Evolutionary conservation across 2,888 invertebrate species (phyloP), one percentile per base, ranked within the genome.

Genomic region (Sericinus montela): DNA sequence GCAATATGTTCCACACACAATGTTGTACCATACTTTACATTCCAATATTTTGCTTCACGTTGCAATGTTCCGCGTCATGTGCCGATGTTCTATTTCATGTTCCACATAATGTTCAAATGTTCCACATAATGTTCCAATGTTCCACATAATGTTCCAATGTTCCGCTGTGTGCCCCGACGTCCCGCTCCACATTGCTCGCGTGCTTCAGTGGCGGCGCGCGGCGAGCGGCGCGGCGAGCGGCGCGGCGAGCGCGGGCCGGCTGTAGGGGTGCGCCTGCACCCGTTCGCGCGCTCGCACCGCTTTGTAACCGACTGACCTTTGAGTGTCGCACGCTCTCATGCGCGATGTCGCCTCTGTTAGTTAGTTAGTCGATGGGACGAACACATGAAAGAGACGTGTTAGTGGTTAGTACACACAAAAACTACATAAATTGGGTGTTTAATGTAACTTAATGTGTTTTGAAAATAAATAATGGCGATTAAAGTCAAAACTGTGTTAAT

Each of bases 291-390:
- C 73, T 1, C 85, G 66, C 53, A 84, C 78, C 60, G 86, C 74
- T 82, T 87, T 88, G 54, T 66, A 86, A 78, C 86, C 86, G 47
- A 86, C 84, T 76, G 81, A 69, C 55, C 65, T 85, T 72, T 84
- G 74, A 78, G 70, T 78, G 56, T 68, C 54, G 63, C 63, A 66
- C 47, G 58, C 48, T 60, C 69, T 75, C 48, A 57, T 54, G 13
- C 48, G 43, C 11, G 39, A 19, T 15, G 67, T 65, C 51, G 48
- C 56, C 42, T 69, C 81, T 84, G 70, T 80, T 82, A 80, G 73
- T 78, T 58, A 48, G 69, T 79, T 74, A 75, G 52, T 53, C 19
- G 58, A 70, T 64, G 58, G 37, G 64, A 67, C 64, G 51, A 46
- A 59, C 60, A 57, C 62, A 55, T 53, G 54, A 47, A 68, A 69